These are phyloP conservation scores for Rhyacophila brunnea DNA, from an alignment of 1,140 invertebrate genomes.

Conservation along the genomic window DNA sequence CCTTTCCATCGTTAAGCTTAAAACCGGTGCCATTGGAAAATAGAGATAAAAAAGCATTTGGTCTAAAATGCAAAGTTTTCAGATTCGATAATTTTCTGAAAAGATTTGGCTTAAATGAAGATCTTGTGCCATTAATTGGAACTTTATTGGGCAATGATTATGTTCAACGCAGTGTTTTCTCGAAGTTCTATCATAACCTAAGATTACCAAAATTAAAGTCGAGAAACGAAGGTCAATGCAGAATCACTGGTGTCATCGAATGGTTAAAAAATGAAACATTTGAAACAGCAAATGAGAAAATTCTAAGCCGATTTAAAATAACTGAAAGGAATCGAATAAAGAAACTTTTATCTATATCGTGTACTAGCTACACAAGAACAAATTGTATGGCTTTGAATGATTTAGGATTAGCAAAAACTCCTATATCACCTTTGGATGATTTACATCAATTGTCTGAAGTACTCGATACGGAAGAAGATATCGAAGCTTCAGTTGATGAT, in stretches of 20 bases:
- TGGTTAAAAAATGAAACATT: slow-evolving; percentile 73
- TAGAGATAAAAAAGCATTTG: slow-evolving; percentile 38
- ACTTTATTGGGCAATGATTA: slow-evolving; percentile 86
- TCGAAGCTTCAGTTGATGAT: slow-evolving; percentile 10
- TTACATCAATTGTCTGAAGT: slow-evolving; percentile 5
- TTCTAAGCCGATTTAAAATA: slow-evolving; percentile 61
- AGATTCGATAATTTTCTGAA: slow-evolving; percentile 67
- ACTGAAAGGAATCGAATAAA: slow-evolving; percentile 53
- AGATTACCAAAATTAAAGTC: slow-evolving; percentile 59
- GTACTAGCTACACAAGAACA: slow-evolving; percentile 61
- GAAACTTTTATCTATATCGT: slow-evolving; percentile 59
- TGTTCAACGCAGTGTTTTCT: slow-evolving; percentile 66
- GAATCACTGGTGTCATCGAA: slow-evolving; percentile 66
- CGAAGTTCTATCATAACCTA: slow-evolving; percentile 68
- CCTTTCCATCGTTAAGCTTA: slow-evolving; percentile 65
- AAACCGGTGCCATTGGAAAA: slow-evolving; percentile 39
- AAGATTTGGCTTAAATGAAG: slow-evolving; percentile 62
- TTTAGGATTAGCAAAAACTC: slow-evolving; percentile 45
- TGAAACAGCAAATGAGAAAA: slow-evolving; percentile 66
- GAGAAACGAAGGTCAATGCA: slow-evolving; percentile 58
- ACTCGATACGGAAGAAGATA: slow-evolving; percentile 9
- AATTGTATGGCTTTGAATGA: slow-evolving; percentile 57
- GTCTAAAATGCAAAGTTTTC: slow-evolving; percentile 67
- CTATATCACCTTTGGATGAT: slow-evolving; percentile 12
- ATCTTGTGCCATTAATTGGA: slow-evolving; percentile 74